phyloP scores from a whole-genome alignment of 1,140 invertebrate genomes.

The Aphelinus certus region DNA sequence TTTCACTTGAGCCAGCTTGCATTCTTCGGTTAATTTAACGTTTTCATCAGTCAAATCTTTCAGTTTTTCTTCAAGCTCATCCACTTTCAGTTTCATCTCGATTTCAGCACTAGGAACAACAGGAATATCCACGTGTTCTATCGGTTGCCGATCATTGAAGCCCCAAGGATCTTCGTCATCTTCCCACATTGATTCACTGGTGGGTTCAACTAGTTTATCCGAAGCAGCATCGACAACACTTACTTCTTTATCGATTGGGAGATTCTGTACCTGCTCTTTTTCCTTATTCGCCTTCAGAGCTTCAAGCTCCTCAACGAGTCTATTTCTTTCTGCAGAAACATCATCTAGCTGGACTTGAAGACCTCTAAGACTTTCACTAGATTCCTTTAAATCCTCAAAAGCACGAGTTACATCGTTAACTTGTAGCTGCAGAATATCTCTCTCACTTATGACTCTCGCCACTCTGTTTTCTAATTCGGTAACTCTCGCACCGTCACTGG shows the following conservation, averaged over 20 bases:
- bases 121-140: slow-evolving; percentile 49
- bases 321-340: slow-evolving; percentile 36
- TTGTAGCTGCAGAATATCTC: slow-evolving; percentile 48
- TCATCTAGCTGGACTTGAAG: slow-evolving; percentile 38
- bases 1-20: slow-evolving; percentile 71
- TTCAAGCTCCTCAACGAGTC: slow-evolving; percentile 29
- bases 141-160: slow-evolving; percentile 65
- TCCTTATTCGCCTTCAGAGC: neutral
- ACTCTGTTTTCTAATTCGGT: slow-evolving; percentile 46
- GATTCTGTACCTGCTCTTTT: neutral
- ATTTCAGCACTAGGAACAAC: slow-evolving; percentile 42
- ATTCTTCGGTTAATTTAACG: slow-evolving; percentile 66
- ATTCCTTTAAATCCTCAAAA: slow-evolving; percentile 39
- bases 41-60: slow-evolving; percentile 66
- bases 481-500: slow-evolving; percentile 40
- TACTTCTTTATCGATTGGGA: neutral
- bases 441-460: slow-evolving; percentile 33
- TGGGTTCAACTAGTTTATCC: slow-evolving; percentile 2
- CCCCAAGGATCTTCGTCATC: slow-evolving; percentile 68
- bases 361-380: slow-evolving; percentile 13
- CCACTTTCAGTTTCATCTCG: slow-evolving; percentile 25
- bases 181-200: slow-evolving; percentile 48
- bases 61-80: slow-evolving; percentile 59
- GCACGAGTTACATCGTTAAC: slow-evolving; percentile 46
- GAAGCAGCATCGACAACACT: neutral